A percentile compares a stretch with the other conserved stretches of the same genome.
Conservation (phyloP, 2,797 vertebrate genomes). For the Siniperca undulata region DNA sequence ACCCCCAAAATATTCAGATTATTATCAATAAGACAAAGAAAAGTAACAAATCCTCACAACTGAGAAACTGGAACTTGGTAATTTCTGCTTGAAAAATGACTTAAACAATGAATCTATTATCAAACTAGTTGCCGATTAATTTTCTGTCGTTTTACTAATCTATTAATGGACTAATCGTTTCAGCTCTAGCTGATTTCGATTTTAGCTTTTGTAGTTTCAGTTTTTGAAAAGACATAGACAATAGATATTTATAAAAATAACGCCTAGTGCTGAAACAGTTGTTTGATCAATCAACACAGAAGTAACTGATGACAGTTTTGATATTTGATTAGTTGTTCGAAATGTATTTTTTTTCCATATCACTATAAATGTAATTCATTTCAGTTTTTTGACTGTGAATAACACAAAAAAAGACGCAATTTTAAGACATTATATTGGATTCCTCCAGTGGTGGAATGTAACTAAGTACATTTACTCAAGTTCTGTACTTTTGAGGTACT, state of each 20-base stretch:
- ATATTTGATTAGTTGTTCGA: not conserved
- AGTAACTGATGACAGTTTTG: not conserved
- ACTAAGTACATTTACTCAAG: not conserved
- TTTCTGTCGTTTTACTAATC: not conserved
- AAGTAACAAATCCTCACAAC: not conserved
- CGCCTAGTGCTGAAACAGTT: not conserved
- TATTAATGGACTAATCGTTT: not conserved
- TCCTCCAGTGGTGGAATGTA: not conserved
- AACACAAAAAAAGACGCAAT: not conserved
- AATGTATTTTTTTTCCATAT: not conserved
- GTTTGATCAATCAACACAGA: not conserved
- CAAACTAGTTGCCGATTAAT: too few species aligned
- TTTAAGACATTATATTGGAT: not conserved
- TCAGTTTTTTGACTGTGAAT: not conserved
- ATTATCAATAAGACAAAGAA: not conserved
- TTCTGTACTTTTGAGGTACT: not conserved
- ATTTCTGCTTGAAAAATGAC: not conserved
- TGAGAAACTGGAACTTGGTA: not conserved
- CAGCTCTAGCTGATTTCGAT: not conserved
- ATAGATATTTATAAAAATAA: not conserved
- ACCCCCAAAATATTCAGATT: not conserved
- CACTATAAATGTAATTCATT: not conserved
- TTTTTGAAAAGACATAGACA: not conserved
- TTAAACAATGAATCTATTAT: too few species aligned
- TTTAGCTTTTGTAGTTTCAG: too few species aligned